A percentile compares a stretch with the other conserved stretches of the same genome.
Conservation (phyloP, 2,113 vertebrate species). For the Pluvianellus socialis region DNA sequence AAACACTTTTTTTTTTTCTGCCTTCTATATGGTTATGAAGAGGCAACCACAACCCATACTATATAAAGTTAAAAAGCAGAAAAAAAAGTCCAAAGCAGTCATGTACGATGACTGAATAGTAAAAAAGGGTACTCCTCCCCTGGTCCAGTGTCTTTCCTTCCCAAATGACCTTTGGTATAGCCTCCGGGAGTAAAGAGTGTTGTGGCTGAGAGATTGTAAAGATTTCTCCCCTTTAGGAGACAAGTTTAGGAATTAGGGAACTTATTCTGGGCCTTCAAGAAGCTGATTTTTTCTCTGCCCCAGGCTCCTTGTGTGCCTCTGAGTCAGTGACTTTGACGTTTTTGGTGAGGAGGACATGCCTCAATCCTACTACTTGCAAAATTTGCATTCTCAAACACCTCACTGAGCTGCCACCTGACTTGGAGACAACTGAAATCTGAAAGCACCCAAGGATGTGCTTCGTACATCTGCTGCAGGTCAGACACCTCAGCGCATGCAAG, state of each 20-base stretch:
- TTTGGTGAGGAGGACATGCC: neutral
- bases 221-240: neutral
- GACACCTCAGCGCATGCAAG: neutral
- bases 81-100: neutral
- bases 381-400: neutral
- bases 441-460: neutral
- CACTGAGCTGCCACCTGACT: neutral
- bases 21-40: neutral
- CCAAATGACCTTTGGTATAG: neutral
- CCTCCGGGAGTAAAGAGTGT: neutral
- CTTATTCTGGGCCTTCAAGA: neutral
- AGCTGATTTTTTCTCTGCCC: neutral
- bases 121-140: neutral
- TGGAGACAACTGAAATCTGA: neutral
- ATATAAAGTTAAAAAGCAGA: neutral
- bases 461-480: neutral
- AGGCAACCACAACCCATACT: neutral
- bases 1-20: neutral
- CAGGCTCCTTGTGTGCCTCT: neutral
- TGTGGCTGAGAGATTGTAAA: neutral
- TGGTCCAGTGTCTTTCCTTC: neutral
- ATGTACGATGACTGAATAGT: neutral
- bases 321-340: neutral
- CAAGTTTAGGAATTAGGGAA: neutral
- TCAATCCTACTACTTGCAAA: neutral